Base-by-base conservation (phyloP, 2,113 vertebrate species). In the Sarotherodon lohbergeri region DNA sequence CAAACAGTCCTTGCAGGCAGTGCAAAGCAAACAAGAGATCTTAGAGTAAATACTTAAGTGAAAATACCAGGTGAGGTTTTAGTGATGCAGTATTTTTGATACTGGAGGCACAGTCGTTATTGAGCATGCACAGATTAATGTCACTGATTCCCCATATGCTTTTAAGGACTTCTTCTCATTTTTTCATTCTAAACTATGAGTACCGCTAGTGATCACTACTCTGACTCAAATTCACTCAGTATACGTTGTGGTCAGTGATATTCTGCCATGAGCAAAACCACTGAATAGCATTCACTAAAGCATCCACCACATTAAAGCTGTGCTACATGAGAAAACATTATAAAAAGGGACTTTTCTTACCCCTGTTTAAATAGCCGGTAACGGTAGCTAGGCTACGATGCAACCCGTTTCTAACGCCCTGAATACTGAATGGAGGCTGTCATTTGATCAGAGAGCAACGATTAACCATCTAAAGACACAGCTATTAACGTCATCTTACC, bases 321-420 rank as follows among this genome's bases (percentile, higher is more conserved):
- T 34, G 46, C 46, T 52, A 50, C 11, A 50, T 50, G 6, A 78
- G 12, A 39, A 50, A 17, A 76, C 43, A 50, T 19, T 9, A 43
- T 7, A 46, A 19, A 17, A 46, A 19, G 6, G 5, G 4, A 14
- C 16, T n/a, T 4, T 16, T 71, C 1, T 56, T 4, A 17, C 5
- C 9, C 9, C 5, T 55, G 34, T 39, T 61, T 32, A n/a, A 17
- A 55, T 56, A 56, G 7, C n/a, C 46, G 24, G 32, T 22, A 46
- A 71, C 71, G 34, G 56, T 52, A 88, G 56, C 86, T 59, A n/a
- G 2, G 81, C 61, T 90, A 73, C 9, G 5, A 24, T 81, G 34
- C 56, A 36, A n/a, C 81, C 34, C 7, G 43, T 39, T 71, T 83
- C 85, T 91, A 87, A 79, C 17, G 17, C 17, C 7, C 22, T 4